phyloP scores from a whole-genome alignment of 2,888 invertebrate species.

The Leptogaster cylindrica region DNA sequence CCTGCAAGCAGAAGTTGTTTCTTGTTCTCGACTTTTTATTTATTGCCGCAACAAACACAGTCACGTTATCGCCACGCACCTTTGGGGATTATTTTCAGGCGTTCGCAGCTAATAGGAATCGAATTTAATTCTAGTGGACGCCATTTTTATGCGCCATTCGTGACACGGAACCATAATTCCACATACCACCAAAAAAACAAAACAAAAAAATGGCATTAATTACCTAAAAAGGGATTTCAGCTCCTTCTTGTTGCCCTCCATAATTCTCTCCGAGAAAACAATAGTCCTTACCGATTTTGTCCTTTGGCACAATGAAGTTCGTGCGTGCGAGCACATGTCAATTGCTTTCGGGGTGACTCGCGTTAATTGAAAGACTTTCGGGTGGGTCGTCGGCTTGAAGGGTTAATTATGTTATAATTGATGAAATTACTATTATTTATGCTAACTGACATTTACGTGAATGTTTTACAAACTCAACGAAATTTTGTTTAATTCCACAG shows the following conservation, averaged over 20 bases:
- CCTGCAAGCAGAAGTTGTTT: background rate
- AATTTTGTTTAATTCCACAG: conserved; percentile 31
- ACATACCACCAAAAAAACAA: conserved; percentile 26
- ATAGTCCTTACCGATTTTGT: background rate
- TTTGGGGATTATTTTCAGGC: conserved; percentile 15
- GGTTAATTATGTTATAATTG: conserved; percentile 48
- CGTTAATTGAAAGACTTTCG: conserved; percentile 37
- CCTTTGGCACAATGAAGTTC: background rate
- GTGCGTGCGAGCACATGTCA: conserved; percentile 5
- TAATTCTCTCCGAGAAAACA: too few relatives aligned
- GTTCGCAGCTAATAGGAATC: conserved; percentile 8
- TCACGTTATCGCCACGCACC: conserved; percentile 19
- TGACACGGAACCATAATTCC: conserved; percentile 42
- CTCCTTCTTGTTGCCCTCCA: background rate
- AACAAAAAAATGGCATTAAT: conserved; percentile 43
- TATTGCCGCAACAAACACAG: conserved; percentile 15
- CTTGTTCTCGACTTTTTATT: conserved; percentile 12
- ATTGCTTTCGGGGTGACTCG: conserved; percentile 1
- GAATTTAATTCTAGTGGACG: conserved; percentile 15
- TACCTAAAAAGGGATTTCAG: conserved; percentile 44
- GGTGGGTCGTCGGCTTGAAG: conserved; percentile 36
- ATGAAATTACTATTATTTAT: conserved; percentile 39
- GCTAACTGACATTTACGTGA: conserved; percentile 22
- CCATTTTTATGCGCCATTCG: conserved; percentile 40
- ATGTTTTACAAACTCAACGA: conserved; percentile 12